A percentile compares a stretch with the other conserved stretches of the same genome.
Conservation (phyloP, 37 sponge, comb jelly and placozoan species). For the Geodia barretti region DNA sequence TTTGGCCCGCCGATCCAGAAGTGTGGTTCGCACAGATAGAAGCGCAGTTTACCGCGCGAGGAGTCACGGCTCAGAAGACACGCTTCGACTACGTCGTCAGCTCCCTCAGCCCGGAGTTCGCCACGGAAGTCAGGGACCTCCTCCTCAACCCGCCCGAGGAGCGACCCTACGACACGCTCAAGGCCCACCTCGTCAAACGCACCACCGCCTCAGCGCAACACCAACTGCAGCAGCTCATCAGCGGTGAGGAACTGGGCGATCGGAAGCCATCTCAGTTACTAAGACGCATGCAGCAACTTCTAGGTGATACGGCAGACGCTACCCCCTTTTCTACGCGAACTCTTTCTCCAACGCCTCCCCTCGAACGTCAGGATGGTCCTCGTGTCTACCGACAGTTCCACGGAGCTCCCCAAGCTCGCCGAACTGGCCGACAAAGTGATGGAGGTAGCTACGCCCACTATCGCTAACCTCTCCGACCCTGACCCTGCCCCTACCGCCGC, state of each 20-base stretch:
- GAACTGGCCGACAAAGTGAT: no score
- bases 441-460: no score
- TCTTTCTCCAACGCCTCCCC: no score
- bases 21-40: constrained; percentile 67
- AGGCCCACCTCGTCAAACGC: constrained; percentile 29
- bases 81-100: constrained; percentile 41
- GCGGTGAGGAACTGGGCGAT: constrained; percentile 45
- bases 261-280: constrained; percentile 56
- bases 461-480: no score
- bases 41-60: constrained; percentile 40
- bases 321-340: no score
- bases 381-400: no score
- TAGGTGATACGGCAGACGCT: no score
- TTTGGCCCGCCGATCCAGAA: constrained; percentile 57
- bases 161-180: constrained; percentile 44
- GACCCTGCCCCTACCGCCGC: no score
- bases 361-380: no score
- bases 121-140: constrained; percentile 49
- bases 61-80: constrained; percentile 26
- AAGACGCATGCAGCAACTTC: constrained; percentile 47
- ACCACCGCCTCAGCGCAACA: constrained; percentile 50
- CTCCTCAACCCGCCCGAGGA: constrained; percentile 30
- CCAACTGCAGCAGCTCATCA: constrained; percentile 13
- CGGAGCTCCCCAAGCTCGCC: no score
- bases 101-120: constrained; percentile 28